Evolutionary conservation across 2,888 invertebrate species (phyloP), one percentile per base, ranked within the genome.

Genomic region (Andrena flavipes): DNA sequence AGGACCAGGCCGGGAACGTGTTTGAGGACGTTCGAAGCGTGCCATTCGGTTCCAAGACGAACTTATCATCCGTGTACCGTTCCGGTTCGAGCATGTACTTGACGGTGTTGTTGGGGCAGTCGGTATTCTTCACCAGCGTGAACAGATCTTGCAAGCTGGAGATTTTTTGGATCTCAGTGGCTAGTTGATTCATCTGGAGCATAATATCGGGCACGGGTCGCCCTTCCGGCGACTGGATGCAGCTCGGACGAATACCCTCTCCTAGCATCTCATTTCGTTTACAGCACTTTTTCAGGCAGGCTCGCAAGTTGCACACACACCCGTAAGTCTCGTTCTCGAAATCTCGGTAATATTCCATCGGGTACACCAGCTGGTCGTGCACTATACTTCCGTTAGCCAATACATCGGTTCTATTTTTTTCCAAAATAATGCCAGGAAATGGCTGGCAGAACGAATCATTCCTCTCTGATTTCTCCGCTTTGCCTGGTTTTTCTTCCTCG

Each of bases 271-370:
- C 78, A 35, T 88, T 83, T 48, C 72, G 74, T 10, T 64, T 79
- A 78, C 94, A 94, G 84, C 94, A 94, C 82, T 93, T 93, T 76
- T 91, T 88, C 76, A 94, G 73, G 65, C 92, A 93, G 1, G 48
- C 75, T 6, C 62, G 54, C 2, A 89, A 10, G 8, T 88, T 76
- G 76, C 93, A 93, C 35, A 86, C 49, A 80, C 93, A 93, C 7
- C 86, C 91, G 20, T 88, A 84, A 0, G 86, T 87, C 3, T 62
- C 26, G 35, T 91, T 89, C 10, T 82, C 81, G 2, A 84, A 79
- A 42, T 81, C 82, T 82, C 86, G 91, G 62, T 89, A 82, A 42
- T 65, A 73, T 0, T 75, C 74, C 1, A 60, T 60, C 0, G 91
- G 87, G 35, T 91, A 92, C 16, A 84, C 1, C 1, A 84, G 16